Base-by-base conservation (phyloP, 2,113 vertebrate genomes). In the Barbus barbus region DNA sequence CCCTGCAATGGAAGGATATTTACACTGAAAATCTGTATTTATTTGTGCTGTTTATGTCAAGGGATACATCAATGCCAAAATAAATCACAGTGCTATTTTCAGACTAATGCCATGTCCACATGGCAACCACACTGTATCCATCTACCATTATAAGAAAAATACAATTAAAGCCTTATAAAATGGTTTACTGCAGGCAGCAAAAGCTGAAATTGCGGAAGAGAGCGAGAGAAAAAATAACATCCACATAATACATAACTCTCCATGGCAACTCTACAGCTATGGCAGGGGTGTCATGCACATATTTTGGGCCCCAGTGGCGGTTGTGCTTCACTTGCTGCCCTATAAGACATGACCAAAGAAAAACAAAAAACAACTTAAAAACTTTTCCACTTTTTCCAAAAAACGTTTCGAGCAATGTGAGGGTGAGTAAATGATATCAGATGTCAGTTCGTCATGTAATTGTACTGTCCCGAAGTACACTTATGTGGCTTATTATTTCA, bases 71-170 rank as follows among this genome's bases (percentile, higher is more conserved):
- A 14, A 73, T 41, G 71, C 14, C 72, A 16, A 48, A 28, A 46
- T 26, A 1, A 46, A 46, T 24, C 12, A 12, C 8, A 73, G 6
- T 16, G 24, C 20, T n/a, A 41, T 46, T 41, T 16, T 38, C 22
- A 9, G n/a, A 18, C 20, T 74, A 14, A 74, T 28, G 13, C 48
- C 24, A 28, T 28, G 44, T 74, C 72, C 41, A 48, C 44, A 74
- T 28, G 26, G 24, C 72, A 74, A 74, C 72, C 41, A 18, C 26
- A 48, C 7, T 20, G 44, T 13, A 26, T 26, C n/a, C 44, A 48
- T 48, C 13, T 74, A 26, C 72, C 24, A 26, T 74, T 44, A 48
- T 22, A 28, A 46, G 61, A 77, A 71, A 84, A 86, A 46, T 67
- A 44, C 51, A 67, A 74, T 74, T 48, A 48, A 73, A 73, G 41